Evolutionary conservation across 2,113 vertebrate species (phyloP).

Genomic region (Equus przewalskii): DNA sequence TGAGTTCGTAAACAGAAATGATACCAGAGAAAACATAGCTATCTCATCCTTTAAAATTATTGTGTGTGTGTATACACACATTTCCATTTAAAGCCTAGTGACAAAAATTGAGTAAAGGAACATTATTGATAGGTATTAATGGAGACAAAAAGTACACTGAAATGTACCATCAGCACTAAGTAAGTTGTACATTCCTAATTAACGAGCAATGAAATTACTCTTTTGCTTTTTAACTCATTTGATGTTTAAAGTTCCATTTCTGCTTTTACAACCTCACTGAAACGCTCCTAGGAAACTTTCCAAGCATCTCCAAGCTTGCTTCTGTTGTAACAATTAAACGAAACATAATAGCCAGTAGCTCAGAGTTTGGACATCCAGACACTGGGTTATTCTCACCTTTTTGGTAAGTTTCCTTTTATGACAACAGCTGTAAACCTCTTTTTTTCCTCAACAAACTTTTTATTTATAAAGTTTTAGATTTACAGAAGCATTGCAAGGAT

Average conservation of each 20-base stretch:
- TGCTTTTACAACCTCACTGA: neutral
- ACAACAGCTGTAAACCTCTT: neutral
- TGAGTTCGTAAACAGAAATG: neutral
- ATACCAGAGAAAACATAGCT: neutral
- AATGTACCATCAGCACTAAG: neutral
- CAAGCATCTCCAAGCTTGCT: neutral
- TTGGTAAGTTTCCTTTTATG: neutral
- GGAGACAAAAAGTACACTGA: neutral
- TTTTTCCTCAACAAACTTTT: neutral
- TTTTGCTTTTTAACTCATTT: neutral
- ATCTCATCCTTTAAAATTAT: neutral
- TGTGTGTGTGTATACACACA: neutral
- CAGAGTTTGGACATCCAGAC: neutral
- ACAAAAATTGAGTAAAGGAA: neutral
- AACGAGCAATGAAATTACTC: neutral
- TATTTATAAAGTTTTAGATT: neutral
- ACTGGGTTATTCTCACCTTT: neutral
- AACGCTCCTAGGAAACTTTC: neutral
- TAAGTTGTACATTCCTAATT: neutral
- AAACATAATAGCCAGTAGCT: neutral
- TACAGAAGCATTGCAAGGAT: neutral
- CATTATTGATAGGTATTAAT: neutral
- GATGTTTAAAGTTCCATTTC: neutral
- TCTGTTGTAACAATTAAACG: neutral
- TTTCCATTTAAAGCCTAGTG: neutral